phyloP scores from a whole-genome alignment of 1,140 invertebrate genomes.

The Saxidomus purpurata region DNA sequence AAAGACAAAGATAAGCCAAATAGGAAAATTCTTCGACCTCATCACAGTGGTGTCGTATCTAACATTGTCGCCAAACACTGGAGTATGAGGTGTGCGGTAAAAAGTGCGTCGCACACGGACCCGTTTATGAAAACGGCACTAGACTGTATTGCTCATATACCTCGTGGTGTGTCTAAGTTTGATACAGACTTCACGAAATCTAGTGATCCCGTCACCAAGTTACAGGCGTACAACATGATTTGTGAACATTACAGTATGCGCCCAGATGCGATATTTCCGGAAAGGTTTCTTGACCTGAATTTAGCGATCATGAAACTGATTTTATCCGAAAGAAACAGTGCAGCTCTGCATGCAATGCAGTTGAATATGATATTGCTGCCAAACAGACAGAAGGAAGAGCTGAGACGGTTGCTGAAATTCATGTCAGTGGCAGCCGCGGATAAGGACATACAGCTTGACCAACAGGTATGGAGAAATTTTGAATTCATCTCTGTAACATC shows the following conservation, averaged over 20 bases:
- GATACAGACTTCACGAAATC: conserved; percentile 60
- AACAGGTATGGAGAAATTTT: conserved; percentile 63
- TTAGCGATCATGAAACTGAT: conserved; percentile 80
- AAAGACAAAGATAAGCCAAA: conserved; percentile 71
- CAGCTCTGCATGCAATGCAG: conserved; percentile 80
- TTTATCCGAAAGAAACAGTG: conserved; percentile 67
- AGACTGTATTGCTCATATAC: conserved; percentile 77
- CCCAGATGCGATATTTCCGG: conserved; percentile 74
- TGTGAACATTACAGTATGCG: conserved; percentile 74
- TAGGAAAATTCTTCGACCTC: conserved; percentile 71
- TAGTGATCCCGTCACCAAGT: conserved; percentile 47
- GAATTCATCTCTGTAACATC: too few relatives aligned
- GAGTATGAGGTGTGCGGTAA: conserved; percentile 67
- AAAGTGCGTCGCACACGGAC: conserved; percentile 66
- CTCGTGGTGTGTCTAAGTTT: conserved; percentile 73
- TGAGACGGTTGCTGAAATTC: conserved; percentile 84
- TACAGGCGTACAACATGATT: conserved; percentile 70
- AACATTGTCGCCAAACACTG: conserved; percentile 76
- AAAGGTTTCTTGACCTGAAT: conserved; percentile 79
- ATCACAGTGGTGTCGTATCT: conserved; percentile 71
- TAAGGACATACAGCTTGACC: conserved; percentile 72
- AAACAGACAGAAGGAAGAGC: conserved; percentile 79
- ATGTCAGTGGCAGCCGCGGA: conserved; percentile 81
- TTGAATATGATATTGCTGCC: conserved; percentile 84
- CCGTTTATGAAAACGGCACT: conserved; percentile 75